Evolutionary conservation across 2,888 invertebrate genomes (phyloP).

Genomic region (Nebria brevicollis): DNA sequence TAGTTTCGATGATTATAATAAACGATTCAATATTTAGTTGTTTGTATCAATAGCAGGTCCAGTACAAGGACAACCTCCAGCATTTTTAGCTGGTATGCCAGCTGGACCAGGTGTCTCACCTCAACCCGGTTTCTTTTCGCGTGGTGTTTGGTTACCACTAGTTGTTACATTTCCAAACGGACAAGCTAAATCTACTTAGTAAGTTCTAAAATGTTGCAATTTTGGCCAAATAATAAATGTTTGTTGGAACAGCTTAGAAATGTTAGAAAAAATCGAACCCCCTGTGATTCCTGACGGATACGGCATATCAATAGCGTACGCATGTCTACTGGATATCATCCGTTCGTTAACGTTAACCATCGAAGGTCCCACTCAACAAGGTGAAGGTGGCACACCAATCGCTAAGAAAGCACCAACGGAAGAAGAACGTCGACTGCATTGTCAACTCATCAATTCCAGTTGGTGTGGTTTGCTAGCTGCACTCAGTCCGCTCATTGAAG

Average conservation of each 20-base stretch:
- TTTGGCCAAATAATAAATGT: constrained; percentile 11
- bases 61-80: constrained; percentile 71
- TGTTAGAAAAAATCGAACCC: constrained; percentile 95
- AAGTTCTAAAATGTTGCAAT: constrained; percentile 62
- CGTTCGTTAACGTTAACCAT: constrained; percentile 83
- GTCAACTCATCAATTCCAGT: constrained; percentile 89
- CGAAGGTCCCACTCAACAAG: constrained; percentile 65
- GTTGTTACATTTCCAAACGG: constrained; percentile 86
- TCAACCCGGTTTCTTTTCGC: constrained; percentile 91
- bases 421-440: constrained; percentile 66
- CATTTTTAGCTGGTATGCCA: constrained; percentile 72
- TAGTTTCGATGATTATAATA: constrained; percentile 54
- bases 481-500: constrained; percentile 90
- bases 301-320: constrained; percentile 95
- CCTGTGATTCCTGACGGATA: constrained; percentile 96
- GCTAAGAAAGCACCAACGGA: constrained; percentile 57
- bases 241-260: constrained; percentile 79
- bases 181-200: constrained; percentile 91
- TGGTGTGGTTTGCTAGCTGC: constrained; percentile 96
- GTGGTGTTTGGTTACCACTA: constrained; percentile 92
- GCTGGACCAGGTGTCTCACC: constrained; percentile 83
- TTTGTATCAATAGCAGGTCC: constrained; percentile 59
- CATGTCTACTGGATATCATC: constrained; percentile 91
- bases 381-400: constrained; percentile 47
- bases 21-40: neutral